phyloP scores from a whole-genome alignment of 2,113 vertebrate species.

The Dasyprocta punctata region DNA sequence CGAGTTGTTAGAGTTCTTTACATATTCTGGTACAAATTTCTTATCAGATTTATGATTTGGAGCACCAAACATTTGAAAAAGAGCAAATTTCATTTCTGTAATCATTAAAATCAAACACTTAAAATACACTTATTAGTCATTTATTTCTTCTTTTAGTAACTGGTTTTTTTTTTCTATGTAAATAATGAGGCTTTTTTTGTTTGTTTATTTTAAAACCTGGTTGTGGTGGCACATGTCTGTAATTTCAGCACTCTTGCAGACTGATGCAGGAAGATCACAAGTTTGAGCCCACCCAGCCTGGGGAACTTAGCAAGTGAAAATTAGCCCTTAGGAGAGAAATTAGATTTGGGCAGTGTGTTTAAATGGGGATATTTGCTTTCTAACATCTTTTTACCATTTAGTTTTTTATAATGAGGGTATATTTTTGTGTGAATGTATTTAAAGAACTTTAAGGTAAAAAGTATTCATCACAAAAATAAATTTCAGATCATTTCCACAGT shows the following conservation, averaged over 20 bases:
- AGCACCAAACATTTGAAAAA: neutral
- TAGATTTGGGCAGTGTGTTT: neutral
- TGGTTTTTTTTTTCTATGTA: neutral
- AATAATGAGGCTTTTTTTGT: neutral
- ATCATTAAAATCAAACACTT: conserved; percentile 40
- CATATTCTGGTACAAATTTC: neutral
- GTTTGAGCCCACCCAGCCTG: neutral
- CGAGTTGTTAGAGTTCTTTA: neutral
- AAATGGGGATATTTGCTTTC: neutral
- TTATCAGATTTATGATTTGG: neutral
- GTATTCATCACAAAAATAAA: neutral
- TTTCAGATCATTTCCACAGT: neutral
- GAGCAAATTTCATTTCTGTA: neutral
- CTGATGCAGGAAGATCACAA: neutral
- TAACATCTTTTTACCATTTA: neutral
- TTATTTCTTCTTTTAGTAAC: neutral
- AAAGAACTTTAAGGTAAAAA: neutral
- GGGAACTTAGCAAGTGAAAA: neutral
- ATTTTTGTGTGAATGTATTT: neutral
- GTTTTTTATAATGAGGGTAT: neutral
- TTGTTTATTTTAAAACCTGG: neutral
- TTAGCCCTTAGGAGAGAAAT: neutral
- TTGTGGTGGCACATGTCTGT: neutral
- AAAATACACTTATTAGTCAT: neutral
- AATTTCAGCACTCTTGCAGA: neutral